Base-by-base conservation (phyloP, 2,797 vertebrate species). In the Typhlichthys subterraneus region DNA sequence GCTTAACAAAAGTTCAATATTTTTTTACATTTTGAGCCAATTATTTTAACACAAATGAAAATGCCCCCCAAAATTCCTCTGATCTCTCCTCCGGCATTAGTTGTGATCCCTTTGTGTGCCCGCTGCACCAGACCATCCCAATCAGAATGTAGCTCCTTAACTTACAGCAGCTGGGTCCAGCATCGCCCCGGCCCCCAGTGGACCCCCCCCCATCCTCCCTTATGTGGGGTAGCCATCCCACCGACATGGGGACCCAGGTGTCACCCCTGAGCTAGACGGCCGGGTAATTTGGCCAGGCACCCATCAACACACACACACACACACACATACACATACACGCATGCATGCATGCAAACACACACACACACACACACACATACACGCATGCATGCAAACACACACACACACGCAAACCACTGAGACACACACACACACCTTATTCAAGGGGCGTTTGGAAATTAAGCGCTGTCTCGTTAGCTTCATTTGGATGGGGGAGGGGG, bases 151-250 rank as follows among this genome's bases (percentile, higher is more conserved):
- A 89, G 89, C 90, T 90, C 81, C 79, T 82, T 88, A 77, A 89
- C 90, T 90, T 90, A 83, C 75, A 89, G 85, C 96, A 97, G 96
- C 94, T 97, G 96, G 93, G 93, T 75, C 94, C 87, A 80, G 75
- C 85, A 85, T 88, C 79, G 31, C 45, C 61, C 57, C 29, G 59
- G 72, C 68, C 2, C 14, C 17, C 49, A 3, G 12, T 2, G 13
- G 14, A 17, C 45, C 67, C 65, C 77, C 87, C 70, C 80, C 75
- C 74, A 58, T 67, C 73, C 88, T 91, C 92, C 87, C 53, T 79
- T 19, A 19, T 19, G 19, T 19, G 19, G 76, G 67, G 69, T 85
- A 83, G 83, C 80, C 85, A 87, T 84, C 87, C 89, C 89, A 85
- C 80, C 85, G 83, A 81, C 68, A 72, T 73, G 84, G 67, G 82